phyloP scores from a whole-genome alignment of 2,888 invertebrate species.

The Euplexia lucipara region DNA sequence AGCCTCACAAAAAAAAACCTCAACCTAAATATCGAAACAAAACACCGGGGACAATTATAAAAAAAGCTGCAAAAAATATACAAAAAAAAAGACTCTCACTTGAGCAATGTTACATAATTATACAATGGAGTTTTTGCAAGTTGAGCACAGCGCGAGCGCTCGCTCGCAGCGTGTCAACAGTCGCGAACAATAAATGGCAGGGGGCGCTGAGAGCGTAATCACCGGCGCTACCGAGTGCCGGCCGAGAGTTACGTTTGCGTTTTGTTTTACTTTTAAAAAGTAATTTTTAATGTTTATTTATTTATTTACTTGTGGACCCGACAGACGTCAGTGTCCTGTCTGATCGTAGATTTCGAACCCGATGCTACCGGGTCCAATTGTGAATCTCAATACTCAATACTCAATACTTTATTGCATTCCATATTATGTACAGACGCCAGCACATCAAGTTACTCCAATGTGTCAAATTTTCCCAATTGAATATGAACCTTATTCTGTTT shows the following conservation, averaged over 20 bases:
- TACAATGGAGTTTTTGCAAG: conserved; percentile 62
- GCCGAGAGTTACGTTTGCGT: conserved; percentile 42
- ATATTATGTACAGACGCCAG: too few relatives aligned
- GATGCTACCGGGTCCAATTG: too few relatives aligned
- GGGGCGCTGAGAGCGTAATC: conserved; percentile 65
- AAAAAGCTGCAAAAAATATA: conserved; percentile 49
- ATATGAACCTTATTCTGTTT: too few relatives aligned
- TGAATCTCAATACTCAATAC: too few relatives aligned
- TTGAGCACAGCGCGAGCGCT: conserved; percentile 45
- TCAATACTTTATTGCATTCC: too few relatives aligned
- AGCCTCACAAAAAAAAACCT: conserved; percentile 26
- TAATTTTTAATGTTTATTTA: conserved; percentile 28
- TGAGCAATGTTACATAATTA: conserved; percentile 67
- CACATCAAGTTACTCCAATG: too few relatives aligned
- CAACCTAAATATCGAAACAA: conserved; percentile 65
- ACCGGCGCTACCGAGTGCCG: conserved; percentile 53
- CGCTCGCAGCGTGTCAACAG: conserved; percentile 66
- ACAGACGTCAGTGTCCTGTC: too few relatives aligned
- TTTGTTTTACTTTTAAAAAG: conserved; percentile 57
- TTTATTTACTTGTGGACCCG: too few relatives aligned
- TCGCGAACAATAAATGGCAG: conserved; percentile 62
- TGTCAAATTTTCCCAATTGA: too few relatives aligned
- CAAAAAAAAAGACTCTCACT: conserved; percentile 54
- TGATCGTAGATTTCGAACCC: too few relatives aligned
- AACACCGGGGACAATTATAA: conserved; percentile 60